Evolutionary conservation across 1,140 invertebrate genomes (phyloP).

Genomic region (Cyclina sinensis): DNA sequence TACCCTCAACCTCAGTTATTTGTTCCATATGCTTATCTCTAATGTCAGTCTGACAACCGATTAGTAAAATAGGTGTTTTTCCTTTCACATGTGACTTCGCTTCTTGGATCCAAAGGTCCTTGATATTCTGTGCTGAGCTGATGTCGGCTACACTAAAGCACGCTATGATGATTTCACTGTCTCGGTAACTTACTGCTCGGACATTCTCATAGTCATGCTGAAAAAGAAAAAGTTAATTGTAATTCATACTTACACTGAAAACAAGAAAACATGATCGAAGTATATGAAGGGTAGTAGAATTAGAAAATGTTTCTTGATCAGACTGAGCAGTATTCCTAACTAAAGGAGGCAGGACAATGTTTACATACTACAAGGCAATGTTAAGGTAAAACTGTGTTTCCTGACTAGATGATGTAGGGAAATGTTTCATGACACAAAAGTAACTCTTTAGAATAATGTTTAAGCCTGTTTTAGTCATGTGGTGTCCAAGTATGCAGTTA

Average conservation of each 20-base stretch:
- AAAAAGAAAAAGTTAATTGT: conserved; percentile 40
- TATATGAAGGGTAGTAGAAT: too few species aligned
- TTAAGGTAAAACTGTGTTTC: too few species aligned
- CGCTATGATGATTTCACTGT: conserved; percentile 99
- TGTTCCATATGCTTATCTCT: conserved; percentile 89
- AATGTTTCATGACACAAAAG: too few species aligned
- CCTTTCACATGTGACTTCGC: conserved; percentile 94
- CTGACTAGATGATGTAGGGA: too few species aligned
- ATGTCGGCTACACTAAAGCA: conserved; percentile 99
- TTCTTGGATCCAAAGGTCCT: conserved; percentile 92
- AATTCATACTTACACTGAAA: too few species aligned
- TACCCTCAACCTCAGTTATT: conserved; percentile 92
- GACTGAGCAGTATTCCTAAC: too few species aligned
- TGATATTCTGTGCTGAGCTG: conserved; percentile 98
- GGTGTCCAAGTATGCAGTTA: neutral
- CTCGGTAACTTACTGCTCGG: conserved; percentile 97
- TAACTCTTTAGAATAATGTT: too few species aligned
- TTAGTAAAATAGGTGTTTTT: conserved; percentile 93
- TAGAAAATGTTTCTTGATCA: too few species aligned
- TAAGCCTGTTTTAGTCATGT: neutral
- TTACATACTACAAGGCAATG: too few species aligned
- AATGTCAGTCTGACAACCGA: conserved; percentile 87
- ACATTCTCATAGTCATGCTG: conserved; percentile 96
- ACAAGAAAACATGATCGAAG: too few species aligned
- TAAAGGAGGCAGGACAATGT: too few species aligned